A percentile compares a stretch with the other conserved stretches of the same genome.
Evolutionary conservation across 2,797 vertebrate genomes (phyloP).

Genomic region (Pangasius macronema): DNA sequence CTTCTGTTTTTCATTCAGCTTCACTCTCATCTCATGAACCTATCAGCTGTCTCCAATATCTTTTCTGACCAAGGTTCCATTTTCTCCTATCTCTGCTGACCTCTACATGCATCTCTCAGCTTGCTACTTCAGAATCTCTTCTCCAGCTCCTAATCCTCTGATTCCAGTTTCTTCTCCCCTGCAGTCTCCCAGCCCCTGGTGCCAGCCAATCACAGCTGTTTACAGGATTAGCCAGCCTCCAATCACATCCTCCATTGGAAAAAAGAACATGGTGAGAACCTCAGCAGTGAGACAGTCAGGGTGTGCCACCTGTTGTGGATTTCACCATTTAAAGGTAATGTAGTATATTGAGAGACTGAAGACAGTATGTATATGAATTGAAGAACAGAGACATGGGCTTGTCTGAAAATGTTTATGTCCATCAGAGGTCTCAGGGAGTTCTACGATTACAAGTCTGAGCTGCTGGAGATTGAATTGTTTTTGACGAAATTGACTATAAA

Average conservation of each 20-base stretch:
- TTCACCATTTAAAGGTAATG: constrained; percentile 33
- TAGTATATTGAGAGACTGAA: constrained; percentile 31
- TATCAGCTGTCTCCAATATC: background rate
- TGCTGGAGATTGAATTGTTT: background rate
- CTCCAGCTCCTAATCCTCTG: constrained; percentile 57
- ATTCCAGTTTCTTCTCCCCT: constrained; percentile 48
- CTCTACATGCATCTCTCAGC: constrained; percentile 13
- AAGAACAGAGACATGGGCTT: background rate
- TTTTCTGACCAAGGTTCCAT: background rate
- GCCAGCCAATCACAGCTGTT: constrained; percentile 73
- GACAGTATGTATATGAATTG: constrained; percentile 47
- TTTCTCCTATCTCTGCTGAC: background rate
- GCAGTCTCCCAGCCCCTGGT: constrained; percentile 38
- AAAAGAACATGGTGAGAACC: constrained; percentile 48
- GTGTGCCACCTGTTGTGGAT: constrained; percentile 11
- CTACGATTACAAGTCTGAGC: background rate
- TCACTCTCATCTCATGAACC: background rate
- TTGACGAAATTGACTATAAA: background rate
- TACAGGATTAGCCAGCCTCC: constrained; percentile 78
- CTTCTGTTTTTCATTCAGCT: background rate
- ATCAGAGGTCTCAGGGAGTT: background rate
- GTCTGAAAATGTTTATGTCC: constrained; percentile 49
- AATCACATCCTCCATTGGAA: constrained; percentile 65
- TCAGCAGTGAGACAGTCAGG: constrained; percentile 27
- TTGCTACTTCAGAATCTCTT: constrained; percentile 15